Conservation (phyloP, 2,797 vertebrate genomes). For the Furcifer pardalis region DNA sequence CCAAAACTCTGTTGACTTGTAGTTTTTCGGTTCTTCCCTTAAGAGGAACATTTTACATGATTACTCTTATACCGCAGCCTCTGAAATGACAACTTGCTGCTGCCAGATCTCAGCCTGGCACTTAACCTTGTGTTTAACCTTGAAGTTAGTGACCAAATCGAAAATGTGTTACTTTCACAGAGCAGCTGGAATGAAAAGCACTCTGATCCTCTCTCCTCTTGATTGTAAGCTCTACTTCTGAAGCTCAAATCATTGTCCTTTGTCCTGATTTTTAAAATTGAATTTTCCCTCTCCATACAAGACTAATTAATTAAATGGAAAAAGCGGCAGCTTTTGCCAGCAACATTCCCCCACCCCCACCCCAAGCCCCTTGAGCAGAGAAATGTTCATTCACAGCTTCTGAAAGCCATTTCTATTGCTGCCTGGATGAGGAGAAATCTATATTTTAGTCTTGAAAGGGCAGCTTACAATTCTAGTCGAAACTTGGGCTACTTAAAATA, state of each 20-base stretch:
- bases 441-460: slow-evolving; percentile 26
- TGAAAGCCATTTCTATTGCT: slow-evolving; percentile 50
- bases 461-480: slow-evolving; percentile 21
- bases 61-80: slow-evolving; percentile 26
- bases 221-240: slow-evolving; percentile 30
- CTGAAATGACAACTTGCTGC: slow-evolving; percentile 33
- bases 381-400: slow-evolving; percentile 23
- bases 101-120: neutral
- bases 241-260: slow-evolving; percentile 34
- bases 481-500: slow-evolving; percentile 46
- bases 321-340: slow-evolving; percentile 10
- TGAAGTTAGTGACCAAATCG: slow-evolving; percentile 18
- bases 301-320: slow-evolving; percentile 47
- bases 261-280: slow-evolving; percentile 44
- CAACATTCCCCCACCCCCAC: neutral
- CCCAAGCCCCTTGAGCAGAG: slow-evolving; percentile 9
- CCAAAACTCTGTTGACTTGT: slow-evolving; percentile 27
- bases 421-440: slow-evolving; percentile 33
- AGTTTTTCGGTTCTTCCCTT: neutral
- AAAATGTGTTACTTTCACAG: slow-evolving; percentile 32
- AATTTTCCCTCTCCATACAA: slow-evolving; percentile 19
- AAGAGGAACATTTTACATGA: slow-evolving; percentile 34
- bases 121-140: slow-evolving; percentile 19
- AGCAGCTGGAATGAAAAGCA: neutral
- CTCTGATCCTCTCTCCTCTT: slow-evolving; percentile 37